Evolutionary conservation across 2,888 invertebrate species (phyloP).

Genomic region (Odiellus spinosus): DNA sequence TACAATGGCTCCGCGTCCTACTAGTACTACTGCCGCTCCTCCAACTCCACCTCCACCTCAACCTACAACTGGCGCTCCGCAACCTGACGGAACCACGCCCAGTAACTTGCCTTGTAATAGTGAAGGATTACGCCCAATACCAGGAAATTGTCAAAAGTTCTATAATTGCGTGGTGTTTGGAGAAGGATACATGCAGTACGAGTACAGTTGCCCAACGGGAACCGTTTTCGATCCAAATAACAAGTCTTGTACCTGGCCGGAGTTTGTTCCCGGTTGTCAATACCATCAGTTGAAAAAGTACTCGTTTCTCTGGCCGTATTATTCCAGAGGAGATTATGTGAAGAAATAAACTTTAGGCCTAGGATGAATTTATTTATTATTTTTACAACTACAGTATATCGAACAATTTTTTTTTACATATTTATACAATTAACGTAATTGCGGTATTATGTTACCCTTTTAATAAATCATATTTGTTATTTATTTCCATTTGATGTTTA

Average conservation of each 20-base stretch:
- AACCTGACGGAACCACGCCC: constrained; percentile 3
- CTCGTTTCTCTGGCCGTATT: too few relatives aligned
- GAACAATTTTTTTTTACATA: too few relatives aligned
- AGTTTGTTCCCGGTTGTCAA: constrained; percentile 16
- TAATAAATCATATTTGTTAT: too few relatives aligned
- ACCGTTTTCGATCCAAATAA: constrained; percentile 19
- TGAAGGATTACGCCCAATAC: constrained; percentile 18
- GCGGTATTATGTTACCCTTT: too few relatives aligned
- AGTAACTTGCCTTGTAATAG: constrained; percentile 8
- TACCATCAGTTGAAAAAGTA: too few relatives aligned
- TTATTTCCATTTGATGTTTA: too few relatives aligned
- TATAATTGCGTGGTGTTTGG: constrained; percentile 17
- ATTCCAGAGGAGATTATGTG: too few relatives aligned
- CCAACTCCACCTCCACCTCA: constrained; percentile 8
- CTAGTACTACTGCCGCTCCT: constrained; percentile 4
- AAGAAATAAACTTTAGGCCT: too few relatives aligned
- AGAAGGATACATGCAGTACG: constrained; percentile 14
- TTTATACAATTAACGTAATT: too few relatives aligned
- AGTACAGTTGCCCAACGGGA: constrained; percentile 18
- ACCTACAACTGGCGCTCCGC: constrained; percentile 3
- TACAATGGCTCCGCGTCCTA: background rate
- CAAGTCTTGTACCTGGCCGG: constrained; percentile 17
- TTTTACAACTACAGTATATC: too few relatives aligned
- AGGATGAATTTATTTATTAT: too few relatives aligned
- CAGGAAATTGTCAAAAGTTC: constrained; percentile 19